A percentile compares a stretch with the other conserved stretches of the same genome.
These are phyloP conservation scores for Homarus gammarus DNA, from an alignment of 2,888 invertebrate species.

Conservation along the genomic window DNA sequence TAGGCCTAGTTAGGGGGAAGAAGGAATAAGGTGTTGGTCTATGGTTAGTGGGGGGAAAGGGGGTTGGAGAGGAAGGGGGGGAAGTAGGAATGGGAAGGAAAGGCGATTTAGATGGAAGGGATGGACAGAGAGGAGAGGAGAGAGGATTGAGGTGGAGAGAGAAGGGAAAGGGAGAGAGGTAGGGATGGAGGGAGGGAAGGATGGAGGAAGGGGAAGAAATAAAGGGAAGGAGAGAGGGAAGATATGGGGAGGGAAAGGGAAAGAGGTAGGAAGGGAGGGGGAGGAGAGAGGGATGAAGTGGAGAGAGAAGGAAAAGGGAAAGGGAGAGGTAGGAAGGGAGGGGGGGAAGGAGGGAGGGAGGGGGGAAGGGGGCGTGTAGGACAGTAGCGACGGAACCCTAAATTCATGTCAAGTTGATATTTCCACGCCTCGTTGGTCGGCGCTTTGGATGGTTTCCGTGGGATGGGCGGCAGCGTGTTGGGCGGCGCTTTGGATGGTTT, in stretches of 20 bases:
- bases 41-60: too few species aligned
- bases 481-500: too few species aligned
- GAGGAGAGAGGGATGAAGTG: background rate
- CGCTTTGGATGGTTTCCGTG: background rate
- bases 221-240: conserved; percentile 5
- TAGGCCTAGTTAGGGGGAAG: too few species aligned
- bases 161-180: conserved; percentile 18
- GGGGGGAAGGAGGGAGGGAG: background rate
- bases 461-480: background rate
- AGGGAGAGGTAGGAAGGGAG: conserved; percentile 12
- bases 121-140: too few species aligned
- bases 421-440: background rate
- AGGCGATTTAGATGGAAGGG: too few species aligned
- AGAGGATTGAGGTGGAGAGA: too few species aligned
- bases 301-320: background rate
- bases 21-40: too few species aligned
- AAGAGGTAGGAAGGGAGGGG: background rate
- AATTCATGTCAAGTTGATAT: conserved; percentile 1
- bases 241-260: background rate
- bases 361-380: background rate
- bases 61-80: too few species aligned
- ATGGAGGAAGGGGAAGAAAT: background rate
- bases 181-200: background rate
- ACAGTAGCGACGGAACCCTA: conserved; percentile 8
- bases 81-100: too few species aligned